Evolutionary conservation across 1,140 invertebrate genomes (phyloP), one percentile per base, ranked within the genome.

Genomic region (Teleogryllus occipitalis): DNA sequence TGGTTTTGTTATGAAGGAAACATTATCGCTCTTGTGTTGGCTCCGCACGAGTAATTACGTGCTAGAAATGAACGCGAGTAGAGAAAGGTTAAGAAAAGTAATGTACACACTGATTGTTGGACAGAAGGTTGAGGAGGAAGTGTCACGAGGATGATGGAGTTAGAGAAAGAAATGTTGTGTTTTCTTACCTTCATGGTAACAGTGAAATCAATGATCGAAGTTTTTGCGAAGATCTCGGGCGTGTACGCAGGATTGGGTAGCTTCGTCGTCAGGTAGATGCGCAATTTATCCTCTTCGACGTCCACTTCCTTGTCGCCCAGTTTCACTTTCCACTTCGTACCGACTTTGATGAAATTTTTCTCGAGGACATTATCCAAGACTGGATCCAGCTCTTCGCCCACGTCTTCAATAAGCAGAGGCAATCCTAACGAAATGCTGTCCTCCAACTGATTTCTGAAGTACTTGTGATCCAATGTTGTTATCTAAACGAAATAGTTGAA

Each of bases 201-300:
- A 65, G 96, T 97, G 84, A 98, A 98, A 86, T 98, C 96, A 82
- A 97, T 97, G 80, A 97, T 92, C n/a, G 94, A 93, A 0, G 94
- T 94, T 80, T 94, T 89, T 49, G 96, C 96, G 82, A 92, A 96
- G 82, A 97, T 91, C 88, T 97, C 96, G 0, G 96, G 96, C 2
- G 95, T 94, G 84, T 97, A 97, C 0, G 91, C 90, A 12, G 96
- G 96, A 89, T 97, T 97, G 4, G 94, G 90, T 21, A 97, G 87
- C 86, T 97, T 97, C 0, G 96, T 97, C 8, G 96, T 97, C 74
- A 97, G 95, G 84, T 96, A 97, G 75, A 97, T 89, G 82, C 91
- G 91, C 84, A 97, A 97, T 65, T 10, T 14, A n/a, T 92, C 90
- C 0, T 85, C 84, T 80, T 93, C 90, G 48, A 95, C 89, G 83